Evolutionary conservation across 2,797 vertebrate species (phyloP).

Genomic region (Cryptoblepharus egeriae): DNA sequence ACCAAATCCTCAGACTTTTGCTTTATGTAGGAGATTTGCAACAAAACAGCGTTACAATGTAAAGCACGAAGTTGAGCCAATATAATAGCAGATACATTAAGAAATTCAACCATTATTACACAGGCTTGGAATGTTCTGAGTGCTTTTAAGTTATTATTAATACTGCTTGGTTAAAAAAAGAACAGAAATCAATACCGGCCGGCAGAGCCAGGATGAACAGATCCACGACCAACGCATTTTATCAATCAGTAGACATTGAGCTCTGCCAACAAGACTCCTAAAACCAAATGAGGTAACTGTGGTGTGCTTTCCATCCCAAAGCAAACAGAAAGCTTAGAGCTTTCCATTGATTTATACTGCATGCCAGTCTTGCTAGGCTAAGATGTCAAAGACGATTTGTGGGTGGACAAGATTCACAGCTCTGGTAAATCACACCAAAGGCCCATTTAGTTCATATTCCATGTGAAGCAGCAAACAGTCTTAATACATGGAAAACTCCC

Average conservation of each 20-base stretch:
- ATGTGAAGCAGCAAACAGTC: background rate
- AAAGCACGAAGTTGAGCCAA: background rate
- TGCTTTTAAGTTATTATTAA: constrained; percentile 27
- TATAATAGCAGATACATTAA: background rate
- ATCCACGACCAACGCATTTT: background rate
- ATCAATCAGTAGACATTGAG: background rate
- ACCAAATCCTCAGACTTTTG: background rate
- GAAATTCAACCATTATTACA: background rate
- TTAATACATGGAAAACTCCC: background rate
- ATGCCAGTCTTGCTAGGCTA: background rate
- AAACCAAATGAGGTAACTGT: background rate
- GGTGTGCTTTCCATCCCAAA: background rate
- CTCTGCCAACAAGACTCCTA: background rate
- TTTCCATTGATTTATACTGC: background rate
- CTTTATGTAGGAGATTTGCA: background rate
- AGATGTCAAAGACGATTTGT: background rate
- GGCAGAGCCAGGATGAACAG: background rate
- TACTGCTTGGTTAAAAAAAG: background rate
- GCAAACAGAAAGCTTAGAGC: background rate
- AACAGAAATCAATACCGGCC: background rate
- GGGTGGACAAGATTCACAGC: background rate
- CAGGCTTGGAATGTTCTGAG: background rate
- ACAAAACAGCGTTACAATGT: background rate
- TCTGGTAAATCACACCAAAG: background rate
- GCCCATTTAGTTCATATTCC: background rate